These are phyloP conservation scores for Ectemnius cavifrons DNA, from an alignment of 2,888 invertebrate species.

Conservation along the genomic window DNA sequence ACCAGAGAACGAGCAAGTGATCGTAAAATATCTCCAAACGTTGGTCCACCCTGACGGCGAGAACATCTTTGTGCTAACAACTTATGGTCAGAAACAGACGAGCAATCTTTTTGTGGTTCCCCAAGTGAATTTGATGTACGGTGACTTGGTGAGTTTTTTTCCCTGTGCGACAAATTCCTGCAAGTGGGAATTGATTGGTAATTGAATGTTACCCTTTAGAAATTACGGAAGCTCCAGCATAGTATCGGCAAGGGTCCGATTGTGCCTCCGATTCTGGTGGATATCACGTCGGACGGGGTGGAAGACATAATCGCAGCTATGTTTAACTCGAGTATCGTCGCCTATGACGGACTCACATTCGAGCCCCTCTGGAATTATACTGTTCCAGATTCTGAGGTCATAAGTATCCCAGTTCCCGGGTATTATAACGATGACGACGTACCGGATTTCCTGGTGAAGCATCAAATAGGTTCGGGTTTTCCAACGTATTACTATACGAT, in stretches of 20 bases:
- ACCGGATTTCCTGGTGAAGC: conserved; percentile 89
- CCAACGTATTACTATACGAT: conserved; percentile 87
- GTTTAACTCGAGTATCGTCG: conserved; percentile 86
- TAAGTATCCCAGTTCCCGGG: conserved; percentile 88
- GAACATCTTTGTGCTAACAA: conserved; percentile 84
- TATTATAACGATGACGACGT: conserved; percentile 88
- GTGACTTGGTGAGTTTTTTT: conserved; percentile 75
- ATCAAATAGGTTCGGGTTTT: conserved; percentile 84
- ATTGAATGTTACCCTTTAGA: conserved; percentile 66
- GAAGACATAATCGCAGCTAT: conserved; percentile 87
- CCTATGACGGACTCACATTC: conserved; percentile 85
- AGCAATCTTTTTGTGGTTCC: conserved; percentile 85
- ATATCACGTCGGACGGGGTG: conserved; percentile 85
- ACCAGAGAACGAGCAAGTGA: conserved; percentile 84
- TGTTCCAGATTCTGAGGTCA: conserved; percentile 84
- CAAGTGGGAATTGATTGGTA: too few species aligned
- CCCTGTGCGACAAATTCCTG: too few species aligned
- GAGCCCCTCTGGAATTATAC: conserved; percentile 86
- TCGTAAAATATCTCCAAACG: conserved; percentile 84
- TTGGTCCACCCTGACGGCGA: conserved; percentile 82
- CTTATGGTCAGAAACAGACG: conserved; percentile 85
- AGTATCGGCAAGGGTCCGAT: conserved; percentile 84
- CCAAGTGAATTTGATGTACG: conserved; percentile 79
- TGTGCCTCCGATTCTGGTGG: conserved; percentile 83
- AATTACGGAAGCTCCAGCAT: conserved; percentile 80